Base-by-base conservation (phyloP, 2,113 vertebrate species). In the Holacanthus passer region DNA sequence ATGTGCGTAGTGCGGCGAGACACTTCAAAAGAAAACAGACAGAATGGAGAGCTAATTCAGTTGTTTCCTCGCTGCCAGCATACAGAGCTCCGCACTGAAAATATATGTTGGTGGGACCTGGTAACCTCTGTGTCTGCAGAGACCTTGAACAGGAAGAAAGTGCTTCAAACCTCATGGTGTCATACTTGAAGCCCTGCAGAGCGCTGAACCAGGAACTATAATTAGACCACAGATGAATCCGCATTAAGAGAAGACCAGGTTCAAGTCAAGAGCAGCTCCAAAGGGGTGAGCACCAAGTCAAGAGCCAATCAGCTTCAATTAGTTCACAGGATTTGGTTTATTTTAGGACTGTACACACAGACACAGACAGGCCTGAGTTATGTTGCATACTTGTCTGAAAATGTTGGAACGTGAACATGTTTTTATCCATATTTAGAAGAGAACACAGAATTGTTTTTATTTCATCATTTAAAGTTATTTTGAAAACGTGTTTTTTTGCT, bases 1-100 rank as follows among this genome's bases (percentile, higher is more conserved):
- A 88, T 89, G 82, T 91, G 81, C 47, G 62, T 52, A 73, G 81
- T 85, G 75, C 16, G 86, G 82, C 19, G 43, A 79, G 83, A 87
- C 79, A 62, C 88, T 91, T 90, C 86, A 88, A 81, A 91, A 81
- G 88, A 80, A 89, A 91, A 86, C 67, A 90, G 66, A 87, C 4
- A 27, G 73, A 74, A 59, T 19, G 59, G 37, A 37, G 74, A 82
- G 71, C 82, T 87, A 67, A 88, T 89, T 86, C 83, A 79, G 73
- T 71, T 81, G 81, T 81, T 81, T 82, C 82, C 50, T 69, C 66
- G 0, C 83, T 70, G 73, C 86, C 85, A 78, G 58, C 41, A 47
- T 58, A 19, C 68, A 59, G 37, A 48, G 22, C 43, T 56, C 20
- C 56, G 70, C 77, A 65, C 63, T 90, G 17, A 31, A 87, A 87